Conservation (phyloP, 2,113 vertebrate genomes). For the Trematocara marginatum region DNA sequence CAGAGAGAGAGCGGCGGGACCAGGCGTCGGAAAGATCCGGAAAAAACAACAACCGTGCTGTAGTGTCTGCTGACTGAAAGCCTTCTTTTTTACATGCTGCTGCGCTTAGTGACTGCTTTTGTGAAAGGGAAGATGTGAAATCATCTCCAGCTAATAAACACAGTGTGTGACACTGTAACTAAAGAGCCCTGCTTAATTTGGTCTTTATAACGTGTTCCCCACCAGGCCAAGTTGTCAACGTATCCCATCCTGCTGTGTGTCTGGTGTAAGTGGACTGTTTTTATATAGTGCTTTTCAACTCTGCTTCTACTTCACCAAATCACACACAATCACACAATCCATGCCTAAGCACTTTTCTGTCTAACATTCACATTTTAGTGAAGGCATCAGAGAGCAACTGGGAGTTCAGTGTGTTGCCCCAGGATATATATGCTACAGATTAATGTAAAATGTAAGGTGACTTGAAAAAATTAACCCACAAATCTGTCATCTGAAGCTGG, state of each 20-base stretch:
- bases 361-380: background rate
- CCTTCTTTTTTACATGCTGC: background rate
- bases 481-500: background rate
- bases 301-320: background rate
- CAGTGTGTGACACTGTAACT: background rate
- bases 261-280: background rate
- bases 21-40: slow-evolving; percentile 75
- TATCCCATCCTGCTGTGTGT: background rate
- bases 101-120: background rate
- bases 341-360: background rate
- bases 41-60: slow-evolving; percentile 55
- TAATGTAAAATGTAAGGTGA: background rate
- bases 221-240: background rate
- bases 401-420: background rate
- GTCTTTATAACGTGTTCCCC: rapidly evolving
- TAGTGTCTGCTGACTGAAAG: slow-evolving; percentile 13
- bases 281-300: background rate
- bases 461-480: background rate
- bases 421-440: background rate
- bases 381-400: background rate
- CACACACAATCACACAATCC: background rate
- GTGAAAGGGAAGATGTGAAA: background rate
- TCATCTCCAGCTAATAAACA: background rate
- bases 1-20: slow-evolving; percentile 47
- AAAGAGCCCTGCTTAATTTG: background rate